phyloP scores from a whole-genome alignment of 1,140 invertebrate species.

The Bicyclus anynana region DNA sequence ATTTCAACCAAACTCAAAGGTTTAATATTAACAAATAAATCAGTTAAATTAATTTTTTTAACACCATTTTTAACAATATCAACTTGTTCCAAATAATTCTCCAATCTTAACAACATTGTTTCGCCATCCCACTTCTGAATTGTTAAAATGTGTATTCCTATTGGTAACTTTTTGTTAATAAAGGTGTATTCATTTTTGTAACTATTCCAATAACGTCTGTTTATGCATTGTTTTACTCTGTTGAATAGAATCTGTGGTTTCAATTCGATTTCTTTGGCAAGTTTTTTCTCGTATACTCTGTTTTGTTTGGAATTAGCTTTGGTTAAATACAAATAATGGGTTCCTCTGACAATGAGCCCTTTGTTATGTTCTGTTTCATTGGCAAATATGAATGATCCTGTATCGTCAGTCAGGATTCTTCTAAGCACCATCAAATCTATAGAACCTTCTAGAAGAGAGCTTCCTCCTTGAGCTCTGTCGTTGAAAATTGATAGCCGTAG shows the following conservation, averaged over 20 bases:
- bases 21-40: conserved; percentile 78
- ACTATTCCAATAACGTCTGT: conserved; percentile 21
- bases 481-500: conserved; percentile 83
- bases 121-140: conserved; percentile 86
- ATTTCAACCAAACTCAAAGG: conserved; percentile 79
- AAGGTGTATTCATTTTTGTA: conserved; percentile 37
- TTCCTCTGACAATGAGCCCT: conserved; percentile 90
- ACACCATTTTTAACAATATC: conserved; percentile 77
- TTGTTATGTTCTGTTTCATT: conserved; percentile 88
- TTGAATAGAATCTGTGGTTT: conserved; percentile 31
- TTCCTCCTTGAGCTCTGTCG: conserved; percentile 92
- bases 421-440: conserved; percentile 92
- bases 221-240: not conserved
- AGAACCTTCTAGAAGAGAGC: conserved; percentile 84
- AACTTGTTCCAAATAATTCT: conserved; percentile 89
- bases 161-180: conserved; percentile 78
- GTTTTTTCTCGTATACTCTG: conserved; percentile 54
- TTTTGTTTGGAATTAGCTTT: conserved; percentile 45
- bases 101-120: conserved; percentile 86
- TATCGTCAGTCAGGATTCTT: conserved; percentile 90
- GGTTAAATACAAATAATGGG: conserved; percentile 73
- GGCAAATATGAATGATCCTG: conserved; percentile 90
- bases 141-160: conserved; percentile 90
- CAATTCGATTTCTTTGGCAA: conserved; percentile 46
- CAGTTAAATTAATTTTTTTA: conserved; percentile 39